These are phyloP conservation scores for Ichneumon xanthorius DNA, from an alignment of 2,888 invertebrate genomes.

Conservation along the genomic window DNA sequence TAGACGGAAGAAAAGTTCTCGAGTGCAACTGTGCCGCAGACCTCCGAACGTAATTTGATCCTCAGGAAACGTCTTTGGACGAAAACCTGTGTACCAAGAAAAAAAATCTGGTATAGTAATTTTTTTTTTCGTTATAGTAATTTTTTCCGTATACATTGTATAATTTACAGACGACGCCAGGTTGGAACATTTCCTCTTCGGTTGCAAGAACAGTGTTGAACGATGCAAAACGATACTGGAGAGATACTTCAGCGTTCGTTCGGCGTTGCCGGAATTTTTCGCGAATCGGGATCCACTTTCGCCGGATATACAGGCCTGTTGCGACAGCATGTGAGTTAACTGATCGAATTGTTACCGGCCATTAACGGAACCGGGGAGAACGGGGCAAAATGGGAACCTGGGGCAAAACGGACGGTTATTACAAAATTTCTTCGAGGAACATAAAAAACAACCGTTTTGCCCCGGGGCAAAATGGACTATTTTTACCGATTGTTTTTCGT, in stretches of 20 bases:
- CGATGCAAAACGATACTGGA: conserved; percentile 82
- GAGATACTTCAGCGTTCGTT: conserved; percentile 82
- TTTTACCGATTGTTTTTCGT: too few species aligned
- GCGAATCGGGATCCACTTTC: conserved; percentile 80
- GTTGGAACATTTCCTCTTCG: conserved; percentile 82
- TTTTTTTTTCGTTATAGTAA: not conserved
- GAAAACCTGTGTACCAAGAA: not conserved
- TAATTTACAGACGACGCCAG: conserved; percentile 79
- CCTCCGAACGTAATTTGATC: not conserved
- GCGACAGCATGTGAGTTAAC: conserved; percentile 78
- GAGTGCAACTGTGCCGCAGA: not conserved
- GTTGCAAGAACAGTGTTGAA: conserved; percentile 84
- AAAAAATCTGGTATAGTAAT: not conserved
- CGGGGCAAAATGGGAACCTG: too few species aligned
- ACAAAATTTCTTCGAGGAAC: too few species aligned
- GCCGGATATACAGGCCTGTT: conserved; percentile 79
- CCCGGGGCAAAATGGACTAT: too few species aligned
- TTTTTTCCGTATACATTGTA: not conserved
- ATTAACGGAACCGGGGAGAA: not conserved
- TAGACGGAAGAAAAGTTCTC: not conserved
- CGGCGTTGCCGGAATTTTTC: conserved; percentile 83
- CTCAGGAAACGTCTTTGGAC: not conserved
- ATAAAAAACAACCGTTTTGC: not conserved
- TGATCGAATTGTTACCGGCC: conserved; percentile 5
- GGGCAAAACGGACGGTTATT: too few species aligned